Percentiles rank a stretch among this genome's conserved stretches.
These are phyloP conservation scores for Drosophila leontia DNA, from an alignment of 1,140 invertebrate genomes.

Conservation along the genomic window DNA sequence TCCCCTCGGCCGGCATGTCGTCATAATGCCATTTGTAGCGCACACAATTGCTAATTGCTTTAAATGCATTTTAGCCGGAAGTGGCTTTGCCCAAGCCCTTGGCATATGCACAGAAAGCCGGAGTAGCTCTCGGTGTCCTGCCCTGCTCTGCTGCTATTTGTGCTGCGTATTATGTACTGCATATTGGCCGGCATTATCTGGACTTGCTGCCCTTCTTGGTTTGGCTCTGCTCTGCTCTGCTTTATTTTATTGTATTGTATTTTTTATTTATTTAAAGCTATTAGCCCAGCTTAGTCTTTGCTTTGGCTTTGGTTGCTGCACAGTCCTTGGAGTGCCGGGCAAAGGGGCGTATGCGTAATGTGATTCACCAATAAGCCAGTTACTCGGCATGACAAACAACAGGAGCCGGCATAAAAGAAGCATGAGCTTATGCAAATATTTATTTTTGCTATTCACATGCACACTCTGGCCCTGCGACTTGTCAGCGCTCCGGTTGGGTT, in stretches of 20 bases:
- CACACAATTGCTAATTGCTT: conserved; percentile 74
- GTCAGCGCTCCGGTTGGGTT: conserved; percentile 36
- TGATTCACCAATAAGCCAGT: conserved; percentile 53
- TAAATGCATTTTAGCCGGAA: conserved; percentile 76
- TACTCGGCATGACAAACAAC: conserved; percentile 23
- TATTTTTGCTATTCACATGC: conserved; percentile 50
- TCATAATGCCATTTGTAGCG: conserved; percentile 54
- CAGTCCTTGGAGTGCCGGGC: background rate
- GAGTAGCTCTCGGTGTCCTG: conserved; percentile 1
- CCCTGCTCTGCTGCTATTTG: conserved; percentile 28
- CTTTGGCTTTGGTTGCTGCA: conserved; percentile 19
- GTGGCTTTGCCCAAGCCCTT: conserved; percentile 67
- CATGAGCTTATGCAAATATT: conserved; percentile 42
- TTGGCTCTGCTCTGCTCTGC: conserved; percentile 39
- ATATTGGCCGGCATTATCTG: conserved; percentile 66
- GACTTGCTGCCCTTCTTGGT: conserved; percentile 34
- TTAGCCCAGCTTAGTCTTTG: conserved; percentile 55
- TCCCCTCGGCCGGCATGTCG: conserved; percentile 13
- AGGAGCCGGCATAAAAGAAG: conserved; percentile 24
- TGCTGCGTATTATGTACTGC: conserved; percentile 53
- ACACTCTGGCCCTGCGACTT: conserved; percentile 31
- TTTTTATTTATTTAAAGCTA: conserved; percentile 76
- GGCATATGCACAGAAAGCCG: conserved; percentile 51
- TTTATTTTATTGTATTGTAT: conserved; percentile 51
- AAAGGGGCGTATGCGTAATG: conserved; percentile 40